phyloP scores from a whole-genome alignment of 2,113 vertebrate genomes.

The Proteles cristata region DNA sequence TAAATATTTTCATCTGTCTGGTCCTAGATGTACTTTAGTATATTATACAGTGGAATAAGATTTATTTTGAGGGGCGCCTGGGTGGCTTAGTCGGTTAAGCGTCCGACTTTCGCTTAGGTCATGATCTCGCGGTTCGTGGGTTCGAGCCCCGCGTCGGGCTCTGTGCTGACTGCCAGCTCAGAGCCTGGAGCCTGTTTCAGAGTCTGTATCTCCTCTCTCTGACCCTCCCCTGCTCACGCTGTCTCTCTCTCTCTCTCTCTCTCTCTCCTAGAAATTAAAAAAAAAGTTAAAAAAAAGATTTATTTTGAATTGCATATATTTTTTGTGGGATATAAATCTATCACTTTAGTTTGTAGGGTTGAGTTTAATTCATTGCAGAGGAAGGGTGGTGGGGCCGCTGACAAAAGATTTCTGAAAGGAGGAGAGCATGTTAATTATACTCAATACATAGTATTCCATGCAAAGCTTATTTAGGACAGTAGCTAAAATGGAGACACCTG shows the following conservation, averaged over 20 bases:
- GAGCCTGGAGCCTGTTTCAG: no score
- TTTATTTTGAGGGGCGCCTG: neutral
- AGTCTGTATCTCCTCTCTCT: no score
- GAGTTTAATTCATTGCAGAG: neutral
- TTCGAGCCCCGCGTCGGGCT: no score
- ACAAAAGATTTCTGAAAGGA: neutral
- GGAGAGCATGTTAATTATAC: neutral
- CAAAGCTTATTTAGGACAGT: neutral
- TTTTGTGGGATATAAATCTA: neutral
- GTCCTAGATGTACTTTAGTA: neutral
- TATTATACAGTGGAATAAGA: neutral
- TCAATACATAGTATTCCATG: neutral
- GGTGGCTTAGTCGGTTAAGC: no score
- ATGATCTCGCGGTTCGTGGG: no score
- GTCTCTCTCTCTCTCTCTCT: no score
- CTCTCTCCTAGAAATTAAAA: no score
- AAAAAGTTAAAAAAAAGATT: neutral
- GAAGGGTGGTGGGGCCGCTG: neutral
- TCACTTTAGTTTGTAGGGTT: neutral
- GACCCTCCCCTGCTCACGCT: no score
- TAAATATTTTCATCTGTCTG: slow-evolving; percentile 12
- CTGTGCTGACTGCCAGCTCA: no score
- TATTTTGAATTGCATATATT: neutral
- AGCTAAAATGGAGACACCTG: neutral
- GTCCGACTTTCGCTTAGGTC: no score